A percentile compares a stretch with the other conserved stretches of the same genome.
phyloP scores from a whole-genome alignment of 2,113 vertebrate species.

The Aythya baeri region DNA sequence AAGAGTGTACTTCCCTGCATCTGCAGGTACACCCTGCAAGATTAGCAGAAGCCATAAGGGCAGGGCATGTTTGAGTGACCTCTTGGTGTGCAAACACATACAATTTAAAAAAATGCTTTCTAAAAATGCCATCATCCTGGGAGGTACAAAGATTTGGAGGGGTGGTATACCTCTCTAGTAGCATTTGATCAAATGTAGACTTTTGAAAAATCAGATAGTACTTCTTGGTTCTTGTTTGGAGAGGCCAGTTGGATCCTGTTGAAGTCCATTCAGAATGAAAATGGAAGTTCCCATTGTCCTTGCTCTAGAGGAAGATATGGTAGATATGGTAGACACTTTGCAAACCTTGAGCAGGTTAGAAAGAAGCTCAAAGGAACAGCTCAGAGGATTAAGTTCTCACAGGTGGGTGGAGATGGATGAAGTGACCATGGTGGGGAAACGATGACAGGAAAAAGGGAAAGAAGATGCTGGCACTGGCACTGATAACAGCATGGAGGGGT shows the following conservation, averaged over 20 bases:
- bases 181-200: not conserved
- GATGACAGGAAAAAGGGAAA: not conserved
- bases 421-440: not conserved
- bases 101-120: not conserved
- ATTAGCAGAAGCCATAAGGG: not conserved
- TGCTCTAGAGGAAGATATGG: not conserved
- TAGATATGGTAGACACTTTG: not conserved
- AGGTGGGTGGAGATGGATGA: not conserved
- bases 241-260: not conserved
- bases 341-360: not conserved
- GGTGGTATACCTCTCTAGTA: not conserved
- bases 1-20: not conserved
- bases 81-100: not conserved
- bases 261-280: not conserved
- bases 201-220: not conserved
- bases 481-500: not conserved
- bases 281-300: not conserved
- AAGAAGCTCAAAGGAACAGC: not conserved
- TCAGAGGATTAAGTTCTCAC: not conserved
- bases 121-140: not conserved
- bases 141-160: not conserved
- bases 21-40: not conserved
- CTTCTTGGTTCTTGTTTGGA: not conserved
- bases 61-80: not conserved
- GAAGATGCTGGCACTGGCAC: rapidly evolving